phyloP scores from a whole-genome alignment of 2,888 invertebrate genomes.

The Eudemis profundana region DNA sequence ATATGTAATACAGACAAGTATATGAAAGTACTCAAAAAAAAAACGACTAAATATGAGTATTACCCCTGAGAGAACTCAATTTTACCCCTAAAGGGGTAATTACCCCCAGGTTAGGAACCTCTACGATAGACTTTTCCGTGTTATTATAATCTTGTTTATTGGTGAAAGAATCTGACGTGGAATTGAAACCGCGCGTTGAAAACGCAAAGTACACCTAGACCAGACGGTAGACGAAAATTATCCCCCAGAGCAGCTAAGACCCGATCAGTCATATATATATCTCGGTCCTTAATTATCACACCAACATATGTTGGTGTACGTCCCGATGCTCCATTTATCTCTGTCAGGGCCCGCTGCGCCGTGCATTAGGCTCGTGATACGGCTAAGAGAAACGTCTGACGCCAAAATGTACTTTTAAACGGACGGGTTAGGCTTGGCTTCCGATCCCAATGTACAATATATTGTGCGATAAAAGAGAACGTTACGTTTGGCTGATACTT shows the following conservation, averaged over 20 bases:
- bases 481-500: no score
- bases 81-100: no score
- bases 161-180: no score
- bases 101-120: no score
- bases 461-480: background rate
- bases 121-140: no score
- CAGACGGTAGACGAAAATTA: constrained; percentile 18
- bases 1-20: no score
- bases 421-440: constrained; percentile 30
- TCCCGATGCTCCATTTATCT: constrained; percentile 30
- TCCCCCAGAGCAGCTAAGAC: constrained; percentile 22
- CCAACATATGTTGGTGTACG: constrained; percentile 23
- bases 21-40: no score
- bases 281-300: constrained; percentile 27
- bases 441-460: background rate
- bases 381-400: constrained; percentile 31
- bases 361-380: constrained; percentile 31
- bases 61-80: no score
- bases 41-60: no score
- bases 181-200: no score
- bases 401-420: constrained; percentile 29
- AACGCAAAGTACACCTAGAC: no score
- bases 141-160: no score
- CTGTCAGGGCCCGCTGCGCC: constrained; percentile 31
- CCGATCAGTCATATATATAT: constrained; percentile 29